Base-by-base conservation (phyloP, 2,113 vertebrate species). In the Grus americana region DNA sequence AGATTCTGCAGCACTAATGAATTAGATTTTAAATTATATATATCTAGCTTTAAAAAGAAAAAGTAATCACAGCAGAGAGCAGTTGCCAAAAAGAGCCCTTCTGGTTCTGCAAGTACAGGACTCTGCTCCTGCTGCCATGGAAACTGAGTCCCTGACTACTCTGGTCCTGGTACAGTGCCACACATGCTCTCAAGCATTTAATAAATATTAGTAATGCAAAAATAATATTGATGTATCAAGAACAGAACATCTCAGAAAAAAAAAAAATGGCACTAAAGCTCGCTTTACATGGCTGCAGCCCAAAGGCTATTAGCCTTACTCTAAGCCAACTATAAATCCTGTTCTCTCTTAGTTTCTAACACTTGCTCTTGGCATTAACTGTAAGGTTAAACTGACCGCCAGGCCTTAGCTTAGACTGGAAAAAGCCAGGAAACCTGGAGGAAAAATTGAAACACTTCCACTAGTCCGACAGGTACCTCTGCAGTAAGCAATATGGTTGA, bases 51-150 rank as follows among this genome's bases (percentile, higher is more conserved):
- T 71, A 83, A 92, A 90, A 93, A 81, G 27, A 70, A 87, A 92
- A 95, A 90, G 88, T 90, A 92, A 90, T 70, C 88, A 88, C 87
- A 87, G 82, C 55, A 92, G 79, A 88, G 2, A 85, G n/a, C 32
- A 59, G 72, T 65, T 96, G 93, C 79, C 95, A 96, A 74, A 89
- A 92, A 88, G 88, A 95, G 76, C 36, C 83, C 68, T 90, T 89
- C 88, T 93, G 61, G 42, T 91, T 96, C 75, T 94, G 65, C 62
- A 80, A 96, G 83, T 90, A 71, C 79, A 94, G 96, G 93, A 95
- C 96, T 93, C 79, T 84, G 83, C 82, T 94, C 88, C 70, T 80
- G 96, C 96, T 96, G 75, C 93, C 91, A 97, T 95, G 95, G 96
- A 97, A 96, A 97, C 93, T 0, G 26, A 94, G 90, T 90, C 75